Percentiles rank a stretch among this genome's conserved stretches.
These are phyloP conservation scores for Homarus americanus DNA, from an alignment of 1,140 invertebrate species.

Conservation along the genomic window DNA sequence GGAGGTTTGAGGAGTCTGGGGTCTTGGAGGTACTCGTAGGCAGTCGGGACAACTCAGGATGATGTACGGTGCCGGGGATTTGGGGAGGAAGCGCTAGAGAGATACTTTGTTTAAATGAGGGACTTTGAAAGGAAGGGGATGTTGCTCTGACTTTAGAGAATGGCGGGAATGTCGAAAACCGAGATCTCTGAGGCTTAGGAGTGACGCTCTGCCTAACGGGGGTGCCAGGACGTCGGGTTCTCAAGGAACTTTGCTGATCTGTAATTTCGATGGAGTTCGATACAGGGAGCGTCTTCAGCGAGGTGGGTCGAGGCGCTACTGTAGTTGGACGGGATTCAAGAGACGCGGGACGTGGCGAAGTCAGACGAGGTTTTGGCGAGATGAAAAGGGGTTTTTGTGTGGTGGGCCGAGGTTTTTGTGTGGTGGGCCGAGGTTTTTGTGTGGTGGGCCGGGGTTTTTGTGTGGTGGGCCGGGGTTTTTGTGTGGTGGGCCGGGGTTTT, in stretches of 20 bases:
- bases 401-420: not conserved
- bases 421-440: not conserved
- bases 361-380: not conserved
- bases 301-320: not conserved
- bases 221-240: not conserved
- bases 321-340: not conserved
- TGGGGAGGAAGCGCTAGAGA: constrained; percentile 44
- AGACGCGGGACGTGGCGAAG: not conserved
- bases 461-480: not conserved
- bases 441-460: not conserved
- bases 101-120: not conserved
- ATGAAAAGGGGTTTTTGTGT: not conserved
- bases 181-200: not conserved
- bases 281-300: not conserved
- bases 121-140: not conserved
- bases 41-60: constrained; percentile 72
- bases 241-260: not conserved
- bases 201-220: not conserved
- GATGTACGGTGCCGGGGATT: constrained; percentile 66
- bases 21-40: constrained; percentile 37
- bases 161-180: constrained; percentile 23
- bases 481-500: not conserved
- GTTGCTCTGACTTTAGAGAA: constrained; percentile 39
- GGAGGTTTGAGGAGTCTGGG: constrained; percentile 11
- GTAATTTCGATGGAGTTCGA: constrained; percentile 39